These are phyloP conservation scores for Synergus itoensis DNA, from an alignment of 2,888 invertebrate species.

Conservation along the genomic window DNA sequence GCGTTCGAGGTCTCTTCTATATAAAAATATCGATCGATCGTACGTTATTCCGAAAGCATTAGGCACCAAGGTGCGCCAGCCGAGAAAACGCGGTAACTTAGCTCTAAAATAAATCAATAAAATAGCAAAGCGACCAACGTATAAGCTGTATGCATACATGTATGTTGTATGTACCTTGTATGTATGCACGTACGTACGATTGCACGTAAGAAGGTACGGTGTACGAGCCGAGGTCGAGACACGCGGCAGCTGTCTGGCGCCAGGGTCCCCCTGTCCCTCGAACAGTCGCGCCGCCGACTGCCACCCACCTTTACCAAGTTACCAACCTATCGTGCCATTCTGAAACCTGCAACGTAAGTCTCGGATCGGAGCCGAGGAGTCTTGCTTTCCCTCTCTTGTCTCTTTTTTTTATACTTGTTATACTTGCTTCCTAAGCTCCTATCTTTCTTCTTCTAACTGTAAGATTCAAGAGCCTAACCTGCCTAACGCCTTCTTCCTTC, in stretches of 20 bases:
- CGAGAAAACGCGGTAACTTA: constrained; percentile 7
- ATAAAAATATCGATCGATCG: constrained; percentile 18
- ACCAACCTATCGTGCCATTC: constrained; percentile 68
- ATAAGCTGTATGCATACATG: constrained; percentile 39
- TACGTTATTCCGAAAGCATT: constrained; percentile 11
- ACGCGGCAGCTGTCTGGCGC: constrained; percentile 76
- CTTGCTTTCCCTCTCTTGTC: constrained; percentile 54
- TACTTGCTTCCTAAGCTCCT: constrained; percentile 41
- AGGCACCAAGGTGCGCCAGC: constrained; percentile 30
- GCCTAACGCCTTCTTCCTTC: constrained; percentile 2
- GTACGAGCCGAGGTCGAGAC: constrained; percentile 71
- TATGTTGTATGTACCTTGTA: constrained; percentile 7
- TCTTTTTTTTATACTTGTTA: constrained; percentile 7
- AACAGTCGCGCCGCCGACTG: constrained; percentile 69
- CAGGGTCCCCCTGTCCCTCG: constrained; percentile 70
- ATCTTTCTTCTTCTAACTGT: constrained; percentile 11
- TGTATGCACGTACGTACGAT: constrained; percentile 41
- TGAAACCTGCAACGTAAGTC: constrained; percentile 63
- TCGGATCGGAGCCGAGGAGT: constrained; percentile 52
- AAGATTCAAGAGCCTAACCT: not conserved
- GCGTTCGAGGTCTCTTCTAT: not conserved
- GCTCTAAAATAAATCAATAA: constrained; percentile 44
- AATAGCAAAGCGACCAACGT: constrained; percentile 46
- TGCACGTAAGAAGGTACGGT: constrained; percentile 44
- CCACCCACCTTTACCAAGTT: constrained; percentile 70